A percentile compares a stretch with the other conserved stretches of the same genome.
phyloP scores from a whole-genome alignment of 2,888 invertebrate species.

The Sipha maydis region DNA sequence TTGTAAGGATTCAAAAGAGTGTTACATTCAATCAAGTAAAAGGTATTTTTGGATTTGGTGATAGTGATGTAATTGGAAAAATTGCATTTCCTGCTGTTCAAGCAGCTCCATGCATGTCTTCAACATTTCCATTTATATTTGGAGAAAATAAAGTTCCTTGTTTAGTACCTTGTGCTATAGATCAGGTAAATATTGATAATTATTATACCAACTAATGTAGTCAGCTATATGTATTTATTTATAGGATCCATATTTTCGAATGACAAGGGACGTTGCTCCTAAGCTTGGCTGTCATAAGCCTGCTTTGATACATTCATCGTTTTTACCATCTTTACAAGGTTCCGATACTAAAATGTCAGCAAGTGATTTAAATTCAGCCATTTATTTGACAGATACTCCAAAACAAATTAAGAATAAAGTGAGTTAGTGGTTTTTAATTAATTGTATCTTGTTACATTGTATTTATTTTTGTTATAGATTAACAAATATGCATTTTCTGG shows the following conservation, averaged over 20 bases:
- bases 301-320: slow-evolving; percentile 84
- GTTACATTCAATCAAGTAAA: slow-evolving; percentile 98
- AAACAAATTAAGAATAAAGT: slow-evolving; percentile 97
- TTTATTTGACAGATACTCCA: slow-evolving; percentile 93
- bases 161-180: slow-evolving; percentile 97
- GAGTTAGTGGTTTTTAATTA: slow-evolving; percentile 44
- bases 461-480: slow-evolving; percentile 71
- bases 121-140: slow-evolving; percentile 92
- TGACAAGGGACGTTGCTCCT: slow-evolving; percentile 98
- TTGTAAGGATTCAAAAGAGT: slow-evolving; percentile 90
- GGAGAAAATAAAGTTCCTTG: slow-evolving; percentile 80
- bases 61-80: slow-evolving; percentile 96
- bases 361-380: slow-evolving; percentile 91
- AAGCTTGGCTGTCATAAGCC: slow-evolving; percentile 88
- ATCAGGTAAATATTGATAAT: slow-evolving; percentile 74
- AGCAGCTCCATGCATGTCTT: slow-evolving; percentile 92
- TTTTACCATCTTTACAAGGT: slow-evolving; percentile 95
- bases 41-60: slow-evolving; percentile 97
- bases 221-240: neutral
- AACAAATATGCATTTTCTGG: slow-evolving; percentile 96
- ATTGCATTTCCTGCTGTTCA: slow-evolving; percentile 96
- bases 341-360: slow-evolving; percentile 99
- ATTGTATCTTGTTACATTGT: neutral
- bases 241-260: slow-evolving; percentile 96
- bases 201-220: neutral